Conservation (phyloP, 1,140 invertebrate species). For the Heliconius hewitsoni region DNA sequence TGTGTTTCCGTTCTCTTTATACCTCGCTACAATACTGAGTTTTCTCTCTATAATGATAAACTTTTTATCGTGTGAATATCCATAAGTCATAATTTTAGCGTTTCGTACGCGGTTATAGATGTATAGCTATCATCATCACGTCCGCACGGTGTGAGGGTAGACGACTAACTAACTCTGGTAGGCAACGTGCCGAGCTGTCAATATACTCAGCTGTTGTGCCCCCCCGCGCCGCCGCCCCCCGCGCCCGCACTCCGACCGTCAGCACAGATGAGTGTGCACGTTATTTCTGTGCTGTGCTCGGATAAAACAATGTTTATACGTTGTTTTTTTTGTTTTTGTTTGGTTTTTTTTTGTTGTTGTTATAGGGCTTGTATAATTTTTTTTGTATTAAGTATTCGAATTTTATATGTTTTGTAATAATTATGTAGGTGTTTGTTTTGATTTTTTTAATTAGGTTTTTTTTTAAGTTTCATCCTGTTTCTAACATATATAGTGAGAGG, state of each 20-base stretch:
- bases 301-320: neutral
- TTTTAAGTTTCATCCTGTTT: no score
- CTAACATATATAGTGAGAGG: no score
- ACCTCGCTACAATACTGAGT: conserved; percentile 76
- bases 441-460: no score
- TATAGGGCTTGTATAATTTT: no score
- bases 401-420: neutral
- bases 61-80: conserved; percentile 68
- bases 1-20: conserved; percentile 66
- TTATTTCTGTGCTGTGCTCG: neutral
- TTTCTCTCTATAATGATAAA: conserved; percentile 64
- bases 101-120: conserved; percentile 62
- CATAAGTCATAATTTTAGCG: conserved; percentile 81
- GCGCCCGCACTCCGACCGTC: conserved; percentile 48
- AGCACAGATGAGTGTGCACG: conserved; percentile 24
- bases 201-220: conserved; percentile 81
- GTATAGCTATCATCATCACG: conserved; percentile 56
- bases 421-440: no score
- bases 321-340: neutral
- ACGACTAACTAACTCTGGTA: conserved; percentile 69
- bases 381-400: neutral
- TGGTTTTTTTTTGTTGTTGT: neutral
- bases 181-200: conserved; percentile 78
- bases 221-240: conserved; percentile 50
- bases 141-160: conserved; percentile 65